phyloP scores from a whole-genome alignment of 2,888 invertebrate genomes.

The Hoplodrina blanda region DNA sequence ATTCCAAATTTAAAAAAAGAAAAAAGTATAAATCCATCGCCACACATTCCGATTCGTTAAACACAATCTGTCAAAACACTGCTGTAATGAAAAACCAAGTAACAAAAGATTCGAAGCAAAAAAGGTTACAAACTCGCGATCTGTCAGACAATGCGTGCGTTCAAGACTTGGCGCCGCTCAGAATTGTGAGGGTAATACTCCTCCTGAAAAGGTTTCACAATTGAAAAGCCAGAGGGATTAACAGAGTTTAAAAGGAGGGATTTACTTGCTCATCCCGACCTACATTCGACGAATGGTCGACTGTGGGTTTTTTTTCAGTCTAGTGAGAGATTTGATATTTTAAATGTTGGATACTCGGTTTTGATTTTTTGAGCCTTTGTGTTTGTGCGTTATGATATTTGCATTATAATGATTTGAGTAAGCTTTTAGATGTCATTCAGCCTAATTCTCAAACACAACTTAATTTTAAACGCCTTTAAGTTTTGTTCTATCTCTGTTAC shows the following conservation, averaged over 20 bases:
- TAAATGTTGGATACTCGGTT: slow-evolving; percentile 44
- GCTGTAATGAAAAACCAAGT: slow-evolving; percentile 54
- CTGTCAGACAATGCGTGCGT: slow-evolving; percentile 59
- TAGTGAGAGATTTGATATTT: slow-evolving; percentile 45
- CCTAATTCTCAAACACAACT: no score
- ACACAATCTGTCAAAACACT: slow-evolving; percentile 48
- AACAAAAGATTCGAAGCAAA: slow-evolving; percentile 46
- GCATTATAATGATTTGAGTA: background rate
- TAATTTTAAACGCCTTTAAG: no score
- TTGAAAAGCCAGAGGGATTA: slow-evolving; percentile 71
- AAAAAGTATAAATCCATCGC: slow-evolving; percentile 30
- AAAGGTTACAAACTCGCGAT: slow-evolving; percentile 49
- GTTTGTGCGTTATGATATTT: background rate
- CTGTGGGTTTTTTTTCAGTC: slow-evolving; percentile 48
- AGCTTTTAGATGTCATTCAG: background rate
- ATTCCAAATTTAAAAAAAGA: slow-evolving; percentile 19
- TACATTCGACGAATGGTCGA: slow-evolving; percentile 60
- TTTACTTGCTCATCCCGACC: slow-evolving; percentile 66
- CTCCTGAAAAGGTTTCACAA: slow-evolving; percentile 68
- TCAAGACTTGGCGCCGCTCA: slow-evolving; percentile 58
- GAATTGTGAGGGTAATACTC: slow-evolving; percentile 66
- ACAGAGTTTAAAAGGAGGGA: slow-evolving; percentile 69
- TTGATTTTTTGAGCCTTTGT: slow-evolving; percentile 14
- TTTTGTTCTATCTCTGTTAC: no score
- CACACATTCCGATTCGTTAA: slow-evolving; percentile 52